Base-by-base conservation (phyloP, 2,888 invertebrate species). In the Bedellia somnulentella region DNA sequence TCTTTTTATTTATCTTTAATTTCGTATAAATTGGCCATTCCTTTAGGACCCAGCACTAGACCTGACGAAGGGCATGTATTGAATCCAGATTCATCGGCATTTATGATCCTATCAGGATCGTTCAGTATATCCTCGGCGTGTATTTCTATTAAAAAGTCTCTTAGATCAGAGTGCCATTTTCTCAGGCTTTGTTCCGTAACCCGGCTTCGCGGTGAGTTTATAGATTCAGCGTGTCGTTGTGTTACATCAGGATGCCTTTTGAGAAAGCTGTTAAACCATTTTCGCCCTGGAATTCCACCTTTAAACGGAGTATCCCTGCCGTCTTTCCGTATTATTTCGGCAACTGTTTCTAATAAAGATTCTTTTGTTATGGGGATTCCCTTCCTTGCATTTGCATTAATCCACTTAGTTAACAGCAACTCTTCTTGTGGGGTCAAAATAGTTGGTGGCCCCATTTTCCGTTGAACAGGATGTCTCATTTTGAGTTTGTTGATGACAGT, bases 1-100 rank as follows among this genome's bases (percentile, higher is more conserved):
- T 39, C 35, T 12, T 37, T 37, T 14, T 37, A 34, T 35, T 35
- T 37, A 11, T 34, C 35, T 16, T 34, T 37, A 15, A 37, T 28
- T 33, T 37, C 16, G 24, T 35, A 35, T 16, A 34, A 33, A 10
- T 37, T 34, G 33, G 36, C 31, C 30, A 32, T 32, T 3, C 33
- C 30, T 8, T 27, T 31, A 9, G 37, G 35, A 6, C 36, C 40
- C 6, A 36, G 15, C 9, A 40, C 34, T 29, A 32, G 28, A 5
- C 40, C 37, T 15, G 34, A 34, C 14, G 28, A 31, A 5, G 35
- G 39, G 29, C 36, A 35, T n/a, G 37, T 36, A 21, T 29, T 29
- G 12, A 33, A 33, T 4, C 26, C 33, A 6, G 32, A 28, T 24
- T 30, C 30, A 12, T 39, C 33, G 1, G 33, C 33, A 14, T 33